These are phyloP conservation scores for Phymatocera aterrima DNA, from an alignment of 2,888 invertebrate genomes.

Conservation along the genomic window DNA sequence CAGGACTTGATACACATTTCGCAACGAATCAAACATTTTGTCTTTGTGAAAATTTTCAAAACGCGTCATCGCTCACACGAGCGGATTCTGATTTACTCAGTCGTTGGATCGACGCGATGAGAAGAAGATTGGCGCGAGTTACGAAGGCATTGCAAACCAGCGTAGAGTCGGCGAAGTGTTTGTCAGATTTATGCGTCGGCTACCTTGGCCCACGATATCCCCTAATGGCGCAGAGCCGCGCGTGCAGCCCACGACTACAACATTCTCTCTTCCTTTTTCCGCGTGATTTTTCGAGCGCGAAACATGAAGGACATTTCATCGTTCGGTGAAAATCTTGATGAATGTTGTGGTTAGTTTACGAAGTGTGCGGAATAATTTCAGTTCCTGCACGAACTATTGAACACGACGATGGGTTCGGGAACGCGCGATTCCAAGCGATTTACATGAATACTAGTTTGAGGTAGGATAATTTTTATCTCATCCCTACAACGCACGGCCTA, in stretches of 20 bases:
- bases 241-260: slow-evolving; percentile 38
- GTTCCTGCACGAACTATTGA: neutral
- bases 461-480: slow-evolving; percentile 50
- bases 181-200: slow-evolving; percentile 68
- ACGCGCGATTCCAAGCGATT: slow-evolving; percentile 50
- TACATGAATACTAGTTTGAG: slow-evolving; percentile 58
- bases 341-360: neutral
- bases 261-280: neutral
- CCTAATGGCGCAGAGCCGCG: slow-evolving; percentile 68
- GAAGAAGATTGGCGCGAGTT: slow-evolving; percentile 63
- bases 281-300: neutral
- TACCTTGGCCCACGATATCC: slow-evolving; percentile 65
- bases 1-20: neutral
- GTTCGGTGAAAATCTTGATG: neutral
- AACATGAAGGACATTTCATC: neutral
- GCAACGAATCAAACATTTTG: neutral
- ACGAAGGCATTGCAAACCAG: slow-evolving; percentile 65
- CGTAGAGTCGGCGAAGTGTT: slow-evolving; percentile 63
- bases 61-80: neutral
- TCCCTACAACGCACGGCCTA: slow-evolving; percentile 28
- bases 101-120: slow-evolving; percentile 30
- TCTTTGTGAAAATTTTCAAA: neutral
- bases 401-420: neutral
- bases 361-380: neutral
- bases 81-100: neutral